Base-by-base conservation (phyloP, 2,888 invertebrate genomes). In the Dryococelus australis region DNA sequence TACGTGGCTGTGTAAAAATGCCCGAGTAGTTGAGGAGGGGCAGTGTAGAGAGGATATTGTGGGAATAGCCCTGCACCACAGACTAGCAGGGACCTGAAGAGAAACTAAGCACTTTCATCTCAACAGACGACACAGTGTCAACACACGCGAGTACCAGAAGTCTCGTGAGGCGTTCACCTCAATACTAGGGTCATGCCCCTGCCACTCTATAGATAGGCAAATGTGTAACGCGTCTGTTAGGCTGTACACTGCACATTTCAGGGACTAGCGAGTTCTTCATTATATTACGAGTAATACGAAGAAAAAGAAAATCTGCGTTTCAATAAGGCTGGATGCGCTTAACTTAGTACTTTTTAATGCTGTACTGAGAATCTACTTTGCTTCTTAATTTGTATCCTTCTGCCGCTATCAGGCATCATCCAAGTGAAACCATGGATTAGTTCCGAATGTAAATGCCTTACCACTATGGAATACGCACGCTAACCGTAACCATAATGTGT, bases 41-140 rank as follows among this genome's bases (percentile, higher is more conserved):
- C 65, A 13, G 65, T 47, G 47, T 12, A 6, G 47, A 47, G 47
- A 47, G 47, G 47, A 12, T 47, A 47, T 24, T 65, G 10, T 16
- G 65, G 20, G 24, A 65, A 65, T 65, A 6, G 10, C 20, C 20
- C 65, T 24, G 65, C 4, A n/a, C n/a, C n/a, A n/a, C n/a, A n/a
- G n/a, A n/a, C n/a, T n/a, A n/a, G n/a, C n/a, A 24, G 4, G 65
- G 20, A 16, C 8, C 65, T 24, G 65, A 65, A 43, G 85, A 51
- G 47, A 51, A 51, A 85, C n/a, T 27, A 85, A 85, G n/a, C 51
- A 85, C n/a, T 27, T 51, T 85, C 51, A 47, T 26, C 85, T 51
- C 47, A 85, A n/a, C 85, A 20, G 43, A 43, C 85, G 43, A 20
- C 16, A 35, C 27, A 5, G 27, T 43, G 84, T 28, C 84, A 24